phyloP scores from a whole-genome alignment of 1,140 invertebrate species.

The Euschistus heros region DNA sequence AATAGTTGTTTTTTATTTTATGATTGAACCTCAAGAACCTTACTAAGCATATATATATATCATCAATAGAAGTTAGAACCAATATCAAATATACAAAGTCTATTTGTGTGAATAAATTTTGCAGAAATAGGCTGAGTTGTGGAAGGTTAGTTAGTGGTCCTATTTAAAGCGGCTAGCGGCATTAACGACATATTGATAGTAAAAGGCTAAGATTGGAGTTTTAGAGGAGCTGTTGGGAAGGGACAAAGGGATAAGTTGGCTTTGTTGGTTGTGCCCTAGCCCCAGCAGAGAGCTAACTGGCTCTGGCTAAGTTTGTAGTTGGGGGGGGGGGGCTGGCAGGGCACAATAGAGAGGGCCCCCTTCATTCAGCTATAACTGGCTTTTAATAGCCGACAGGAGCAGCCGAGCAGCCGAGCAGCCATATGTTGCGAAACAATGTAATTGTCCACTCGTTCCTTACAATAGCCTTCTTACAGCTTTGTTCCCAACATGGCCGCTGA shows the following conservation, averaged over 20 bases:
- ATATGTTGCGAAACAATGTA: constrained; percentile 25
- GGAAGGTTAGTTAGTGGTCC: too few relatives aligned
- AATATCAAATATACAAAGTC: too few relatives aligned
- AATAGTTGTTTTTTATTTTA: too few relatives aligned
- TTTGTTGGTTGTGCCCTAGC: too few relatives aligned
- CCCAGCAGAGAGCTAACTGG: constrained; percentile 1
- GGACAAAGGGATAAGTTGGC: background rate
- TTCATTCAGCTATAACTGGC: constrained; percentile 19
- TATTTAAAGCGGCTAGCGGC: background rate
- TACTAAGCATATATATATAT: too few relatives aligned
- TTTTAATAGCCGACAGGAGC: constrained; percentile 15
- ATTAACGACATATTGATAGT: background rate
- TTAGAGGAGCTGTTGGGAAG: background rate
- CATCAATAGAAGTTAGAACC: too few relatives aligned
- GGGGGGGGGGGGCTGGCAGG: too few relatives aligned
- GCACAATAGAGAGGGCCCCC: too few relatives aligned
- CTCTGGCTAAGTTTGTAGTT: too few relatives aligned
- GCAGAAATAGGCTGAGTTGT: too few relatives aligned
- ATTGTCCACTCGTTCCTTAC: constrained; percentile 16
- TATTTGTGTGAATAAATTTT: too few relatives aligned
- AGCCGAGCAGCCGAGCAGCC: background rate
- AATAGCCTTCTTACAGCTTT: constrained; percentile 19
- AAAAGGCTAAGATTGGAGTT: constrained; percentile 5
- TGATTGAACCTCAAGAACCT: too few relatives aligned
- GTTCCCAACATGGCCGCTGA: constrained; percentile 20